Evolutionary conservation across 1,140 invertebrate genomes (phyloP).

Genomic region (Rhynchophorus ferrugineus): DNA sequence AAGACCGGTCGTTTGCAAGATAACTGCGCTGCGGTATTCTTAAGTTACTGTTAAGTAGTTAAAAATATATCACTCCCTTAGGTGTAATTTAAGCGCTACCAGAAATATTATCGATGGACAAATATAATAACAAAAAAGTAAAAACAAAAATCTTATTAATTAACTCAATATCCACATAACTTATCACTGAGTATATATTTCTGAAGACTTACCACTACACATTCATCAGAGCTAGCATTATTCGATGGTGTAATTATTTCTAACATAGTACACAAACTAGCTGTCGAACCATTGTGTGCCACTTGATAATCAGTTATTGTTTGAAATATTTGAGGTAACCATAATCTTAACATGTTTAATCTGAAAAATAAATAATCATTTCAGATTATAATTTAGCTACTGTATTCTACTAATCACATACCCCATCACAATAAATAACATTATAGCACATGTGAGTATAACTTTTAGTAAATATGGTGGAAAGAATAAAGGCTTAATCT

Average conservation of each 20-base stretch:
- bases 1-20: no score
- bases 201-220: constrained; percentile 25
- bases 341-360: constrained; percentile 24
- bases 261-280: constrained; percentile 25
- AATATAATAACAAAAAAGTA: no score
- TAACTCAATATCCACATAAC: no score
- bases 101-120: no score
- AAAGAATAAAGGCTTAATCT: constrained; percentile 17
- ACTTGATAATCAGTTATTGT: constrained; percentile 26
- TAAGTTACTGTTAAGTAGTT: no score
- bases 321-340: constrained; percentile 29
- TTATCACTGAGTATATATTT: no score
- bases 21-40: no score
- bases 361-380: constrained; percentile 6
- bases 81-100: no score
- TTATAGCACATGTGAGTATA: constrained; percentile 8
- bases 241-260: constrained; percentile 7
- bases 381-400: neutral
- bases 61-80: no score
- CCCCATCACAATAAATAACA: constrained; percentile 15
- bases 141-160: no score
- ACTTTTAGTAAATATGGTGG: constrained; percentile 13
- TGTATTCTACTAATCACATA: neutral
- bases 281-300: constrained; percentile 16
- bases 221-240: constrained; percentile 9